A percentile compares a stretch with the other conserved stretches of the same genome.
Conservation (phyloP, 2,888 invertebrate genomes). For the Eilema depressum region DNA sequence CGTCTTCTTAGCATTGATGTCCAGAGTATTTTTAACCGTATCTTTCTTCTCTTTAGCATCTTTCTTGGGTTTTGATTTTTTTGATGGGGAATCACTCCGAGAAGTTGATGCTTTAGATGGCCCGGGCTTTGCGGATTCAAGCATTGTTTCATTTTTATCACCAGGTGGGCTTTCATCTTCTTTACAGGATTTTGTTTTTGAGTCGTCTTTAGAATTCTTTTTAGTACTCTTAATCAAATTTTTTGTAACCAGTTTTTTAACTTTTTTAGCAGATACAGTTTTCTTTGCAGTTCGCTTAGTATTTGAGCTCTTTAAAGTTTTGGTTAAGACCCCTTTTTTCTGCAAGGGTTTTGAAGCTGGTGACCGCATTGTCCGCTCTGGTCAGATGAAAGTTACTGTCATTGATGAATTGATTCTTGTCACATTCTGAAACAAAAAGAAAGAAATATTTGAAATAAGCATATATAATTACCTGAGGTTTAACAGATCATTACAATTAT, state of each 20-base stretch:
- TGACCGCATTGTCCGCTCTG: conserved; percentile 82
- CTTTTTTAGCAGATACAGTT: conserved; percentile 68
- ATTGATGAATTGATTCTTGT: conserved; percentile 72
- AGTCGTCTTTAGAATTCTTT: conserved; percentile 69
- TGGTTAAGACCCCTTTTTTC: conserved; percentile 79
- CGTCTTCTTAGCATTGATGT: conserved; percentile 58
- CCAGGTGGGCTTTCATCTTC: conserved; percentile 59
- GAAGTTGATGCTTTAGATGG: conserved; percentile 61
- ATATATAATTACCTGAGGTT: conserved; percentile 17
- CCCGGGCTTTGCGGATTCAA: conserved; percentile 64
- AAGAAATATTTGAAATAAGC: conserved; percentile 21
- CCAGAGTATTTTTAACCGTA: conserved; percentile 61
- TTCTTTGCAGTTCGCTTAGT: conserved; percentile 73
- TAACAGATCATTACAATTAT: conserved; percentile 22
- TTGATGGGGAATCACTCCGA: conserved; percentile 68
- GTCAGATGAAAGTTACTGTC: conserved; percentile 71
- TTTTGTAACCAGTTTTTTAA: conserved; percentile 70
- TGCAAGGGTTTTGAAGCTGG: conserved; percentile 80
- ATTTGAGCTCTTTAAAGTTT: conserved; percentile 70
- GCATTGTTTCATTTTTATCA: conserved; percentile 62
- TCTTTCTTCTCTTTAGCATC: conserved; percentile 78
- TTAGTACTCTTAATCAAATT: conserved; percentile 68
- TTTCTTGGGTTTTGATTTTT: conserved; percentile 73
- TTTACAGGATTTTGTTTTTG: conserved; percentile 55
- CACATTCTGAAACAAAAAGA: conserved; percentile 82